Percentiles rank a stretch among this genome's conserved stretches.
phyloP scores from a whole-genome alignment of 2,888 invertebrate species.

The Nycteola revayana region DNA sequence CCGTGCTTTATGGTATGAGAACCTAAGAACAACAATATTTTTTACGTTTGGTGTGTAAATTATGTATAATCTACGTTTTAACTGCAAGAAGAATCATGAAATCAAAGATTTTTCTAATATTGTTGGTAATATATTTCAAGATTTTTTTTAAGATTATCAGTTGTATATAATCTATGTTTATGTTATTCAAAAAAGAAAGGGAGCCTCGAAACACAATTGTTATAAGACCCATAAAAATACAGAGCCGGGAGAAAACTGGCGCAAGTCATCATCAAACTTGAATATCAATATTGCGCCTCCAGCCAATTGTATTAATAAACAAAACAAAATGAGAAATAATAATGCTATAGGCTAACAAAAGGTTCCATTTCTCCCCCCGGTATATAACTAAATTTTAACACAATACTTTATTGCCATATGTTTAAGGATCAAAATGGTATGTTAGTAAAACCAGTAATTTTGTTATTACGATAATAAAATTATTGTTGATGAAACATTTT shows the following conservation, averaged over 20 bases:
- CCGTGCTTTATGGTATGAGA: constrained; percentile 61
- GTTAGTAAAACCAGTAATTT: constrained; percentile 73
- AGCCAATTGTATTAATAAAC: constrained; percentile 83
- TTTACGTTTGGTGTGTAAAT: too few relatives aligned
- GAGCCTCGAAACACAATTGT: constrained; percentile 58
- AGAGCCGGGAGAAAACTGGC: constrained; percentile 66
- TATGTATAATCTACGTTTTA: too few relatives aligned
- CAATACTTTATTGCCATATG: constrained; percentile 55
- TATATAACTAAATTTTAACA: constrained; percentile 61
- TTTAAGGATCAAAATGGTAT: constrained; percentile 69
- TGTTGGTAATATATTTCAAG: too few relatives aligned
- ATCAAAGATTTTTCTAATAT: too few relatives aligned
- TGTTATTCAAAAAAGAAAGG: constrained; percentile 55
- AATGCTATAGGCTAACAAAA: constrained; percentile 82
- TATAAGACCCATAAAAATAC: constrained; percentile 74
- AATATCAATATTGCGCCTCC: constrained; percentile 82
- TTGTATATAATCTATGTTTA: constrained; percentile 44
- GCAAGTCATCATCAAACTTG: constrained; percentile 80
- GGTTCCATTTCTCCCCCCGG: constrained; percentile 80
- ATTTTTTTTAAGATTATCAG: too few relatives aligned
- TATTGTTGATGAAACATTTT: constrained; percentile 82
- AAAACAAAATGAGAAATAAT: constrained; percentile 83
- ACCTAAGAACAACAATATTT: too few relatives aligned
- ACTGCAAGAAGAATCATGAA: too few relatives aligned
- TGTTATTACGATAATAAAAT: constrained; percentile 82